Evolutionary conservation across 2,113 vertebrate genomes (phyloP).

Genomic region (Tricholaema leucomelas): DNA sequence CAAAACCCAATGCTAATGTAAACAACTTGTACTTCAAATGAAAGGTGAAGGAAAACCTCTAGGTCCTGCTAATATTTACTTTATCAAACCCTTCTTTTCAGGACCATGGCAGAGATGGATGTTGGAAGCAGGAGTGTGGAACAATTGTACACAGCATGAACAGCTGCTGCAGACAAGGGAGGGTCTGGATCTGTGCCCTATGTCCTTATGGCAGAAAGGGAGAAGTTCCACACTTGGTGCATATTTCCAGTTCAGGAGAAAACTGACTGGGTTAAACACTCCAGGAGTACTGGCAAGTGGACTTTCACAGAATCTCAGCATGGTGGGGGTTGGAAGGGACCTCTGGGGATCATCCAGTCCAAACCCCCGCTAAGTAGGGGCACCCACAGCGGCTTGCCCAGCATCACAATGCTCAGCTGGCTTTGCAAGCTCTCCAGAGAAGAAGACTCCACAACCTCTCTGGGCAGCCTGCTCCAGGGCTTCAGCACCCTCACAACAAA

Average conservation of each 20-base stretch:
- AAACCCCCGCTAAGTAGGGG: no score
- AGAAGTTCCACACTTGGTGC: background rate
- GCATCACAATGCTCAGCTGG: no score
- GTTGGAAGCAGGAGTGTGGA: background rate
- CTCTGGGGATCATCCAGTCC: no score
- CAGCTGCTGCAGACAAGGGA: background rate
- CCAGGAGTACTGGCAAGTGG: background rate
- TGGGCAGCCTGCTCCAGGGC: no score
- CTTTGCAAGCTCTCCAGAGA: no score
- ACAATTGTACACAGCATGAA: background rate
- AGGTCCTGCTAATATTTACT: constrained; percentile 69
- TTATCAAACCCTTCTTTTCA: constrained; percentile 46
- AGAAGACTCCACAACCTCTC: no score
- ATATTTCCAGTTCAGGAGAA: background rate
- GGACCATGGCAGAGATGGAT: constrained; percentile 1
- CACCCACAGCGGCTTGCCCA: no score
- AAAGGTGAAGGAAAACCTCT: constrained; percentile 69
- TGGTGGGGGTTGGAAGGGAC: no score
- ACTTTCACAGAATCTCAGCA: background rate
- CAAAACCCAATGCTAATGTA: constrained; percentile 51
- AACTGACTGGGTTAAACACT: fast-evolving
- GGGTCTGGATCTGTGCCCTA: background rate
- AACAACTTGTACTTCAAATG: constrained; percentile 44
- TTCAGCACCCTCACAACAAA: no score
- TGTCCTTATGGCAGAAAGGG: background rate